These are phyloP conservation scores for Campoletis sonorensis DNA, from an alignment of 1,140 invertebrate genomes.

Conservation along the genomic window DNA sequence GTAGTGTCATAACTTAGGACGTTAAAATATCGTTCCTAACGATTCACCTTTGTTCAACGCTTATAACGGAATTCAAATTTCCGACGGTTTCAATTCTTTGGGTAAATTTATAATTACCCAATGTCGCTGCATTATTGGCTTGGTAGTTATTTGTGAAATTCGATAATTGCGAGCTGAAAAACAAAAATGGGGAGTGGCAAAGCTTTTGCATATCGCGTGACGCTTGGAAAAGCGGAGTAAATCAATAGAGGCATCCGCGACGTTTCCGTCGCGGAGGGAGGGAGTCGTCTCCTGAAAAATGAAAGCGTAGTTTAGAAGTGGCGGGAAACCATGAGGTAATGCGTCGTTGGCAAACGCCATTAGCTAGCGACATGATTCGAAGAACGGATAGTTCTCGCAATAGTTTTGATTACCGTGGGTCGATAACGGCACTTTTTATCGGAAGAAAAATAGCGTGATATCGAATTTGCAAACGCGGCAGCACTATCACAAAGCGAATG, in stretches of 20 bases:
- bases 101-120: too few relatives aligned
- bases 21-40: background rate
- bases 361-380: background rate
- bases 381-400: too few relatives aligned
- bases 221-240: background rate
- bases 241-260: slow-evolving; percentile 12
- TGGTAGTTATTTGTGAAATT: background rate
- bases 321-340: background rate
- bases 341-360: background rate
- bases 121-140: background rate
- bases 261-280: background rate
- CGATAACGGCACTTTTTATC: background rate
- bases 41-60: background rate
- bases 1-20: too few relatives aligned
- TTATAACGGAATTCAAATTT: too few relatives aligned
- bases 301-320: background rate
- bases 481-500: background rate
- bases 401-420: background rate
- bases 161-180: background rate
- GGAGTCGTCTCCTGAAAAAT: background rate
- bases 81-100: too few relatives aligned
- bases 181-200: background rate
- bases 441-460: too few relatives aligned
- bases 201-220: background rate
- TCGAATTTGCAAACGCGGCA: background rate